These are phyloP conservation scores for Zaprionus kolodkinae DNA, from an alignment of 1,140 invertebrate species.

Conservation along the genomic window DNA sequence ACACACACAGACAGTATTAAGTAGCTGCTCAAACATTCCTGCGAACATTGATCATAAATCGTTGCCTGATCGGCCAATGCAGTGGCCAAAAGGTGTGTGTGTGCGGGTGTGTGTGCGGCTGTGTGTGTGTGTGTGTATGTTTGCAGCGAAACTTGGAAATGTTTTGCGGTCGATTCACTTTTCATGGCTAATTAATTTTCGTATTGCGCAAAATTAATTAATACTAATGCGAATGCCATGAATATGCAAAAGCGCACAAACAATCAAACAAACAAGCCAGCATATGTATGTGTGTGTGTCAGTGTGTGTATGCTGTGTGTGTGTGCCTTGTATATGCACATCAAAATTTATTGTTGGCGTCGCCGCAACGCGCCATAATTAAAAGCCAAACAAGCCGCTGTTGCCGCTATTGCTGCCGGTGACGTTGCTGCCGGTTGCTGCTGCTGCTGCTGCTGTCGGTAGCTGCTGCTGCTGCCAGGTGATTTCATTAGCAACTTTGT, in stretches of 20 bases:
- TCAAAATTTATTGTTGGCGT: conserved; percentile 76
- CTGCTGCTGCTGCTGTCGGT: background rate
- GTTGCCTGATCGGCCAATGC: conserved; percentile 25
- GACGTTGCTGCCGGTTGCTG: background rate
- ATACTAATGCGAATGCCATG: conserved; percentile 75
- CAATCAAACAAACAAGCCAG: conserved; percentile 46
- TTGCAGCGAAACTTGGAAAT: conserved; percentile 56
- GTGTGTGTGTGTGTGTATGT: conserved; percentile 18
- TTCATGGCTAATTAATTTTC: conserved; percentile 83
- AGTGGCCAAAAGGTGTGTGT: conserved; percentile 1
- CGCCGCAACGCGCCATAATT: conserved; percentile 75
- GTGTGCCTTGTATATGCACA: conserved; percentile 37
- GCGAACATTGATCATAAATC: conserved; percentile 54
- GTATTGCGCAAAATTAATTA: conserved; percentile 82
- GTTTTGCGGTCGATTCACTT: conserved; percentile 81
- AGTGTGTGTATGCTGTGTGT: conserved; percentile 32
- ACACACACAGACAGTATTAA: conserved; percentile 50
- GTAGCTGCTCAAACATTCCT: conserved; percentile 28
- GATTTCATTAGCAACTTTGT: conserved; percentile 75
- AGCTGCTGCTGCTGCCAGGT: conserved; percentile 43
- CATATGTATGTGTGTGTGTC: conserved; percentile 28
- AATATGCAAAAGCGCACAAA: conserved; percentile 71
- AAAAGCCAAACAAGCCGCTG: conserved; percentile 77
- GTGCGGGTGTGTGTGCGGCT: background rate
- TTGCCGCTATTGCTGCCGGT: background rate